phyloP scores from a whole-genome alignment of 2,888 invertebrate genomes.

The Hypselothyrea guttata region DNA sequence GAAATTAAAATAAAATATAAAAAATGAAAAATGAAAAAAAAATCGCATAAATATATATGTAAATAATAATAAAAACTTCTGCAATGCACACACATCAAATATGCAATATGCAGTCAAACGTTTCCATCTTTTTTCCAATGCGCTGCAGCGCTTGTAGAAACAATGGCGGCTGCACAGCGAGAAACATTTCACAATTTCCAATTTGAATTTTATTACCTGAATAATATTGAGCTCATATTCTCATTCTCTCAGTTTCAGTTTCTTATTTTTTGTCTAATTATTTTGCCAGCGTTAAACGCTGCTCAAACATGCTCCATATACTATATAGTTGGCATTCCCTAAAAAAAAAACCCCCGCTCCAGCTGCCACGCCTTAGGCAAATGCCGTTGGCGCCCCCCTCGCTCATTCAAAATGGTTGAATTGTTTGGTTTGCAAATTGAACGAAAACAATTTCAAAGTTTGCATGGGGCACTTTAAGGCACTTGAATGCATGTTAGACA shows the following conservation, averaged over 20 bases:
- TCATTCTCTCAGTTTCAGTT: slow-evolving; percentile 6
- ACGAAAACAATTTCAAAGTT: slow-evolving; percentile 74
- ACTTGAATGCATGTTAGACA: slow-evolving; percentile 54
- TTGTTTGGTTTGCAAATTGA: slow-evolving; percentile 72
- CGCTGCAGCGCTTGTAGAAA: neutral
- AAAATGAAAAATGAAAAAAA: neutral
- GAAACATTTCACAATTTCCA: too few relatives aligned
- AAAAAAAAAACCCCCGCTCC: neutral
- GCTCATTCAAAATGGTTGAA: slow-evolving; percentile 55
- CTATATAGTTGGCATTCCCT: neutral
- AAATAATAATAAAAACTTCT: neutral
- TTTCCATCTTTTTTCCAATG: slow-evolving; percentile 3
- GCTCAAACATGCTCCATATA: too few relatives aligned
- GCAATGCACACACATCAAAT: slow-evolving; percentile 9
- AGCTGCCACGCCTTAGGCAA: neutral
- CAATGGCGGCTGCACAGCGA: neutral
- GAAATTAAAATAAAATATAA: slow-evolving; percentile 9
- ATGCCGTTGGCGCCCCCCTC: slow-evolving; percentile 4
- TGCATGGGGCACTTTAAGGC: slow-evolving; percentile 55
- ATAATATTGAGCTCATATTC: neutral
- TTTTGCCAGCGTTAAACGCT: slow-evolving; percentile 20
- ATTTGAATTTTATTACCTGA: neutral
- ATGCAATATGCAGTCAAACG: slow-evolving; percentile 23
- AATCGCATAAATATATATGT: neutral
- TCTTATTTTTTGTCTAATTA: slow-evolving; percentile 32